Percentiles rank a stretch among this genome's conserved stretches.
Evolutionary conservation across 2,888 invertebrate species (phyloP).

Genomic region (Pycnomerus fuliginosus): DNA sequence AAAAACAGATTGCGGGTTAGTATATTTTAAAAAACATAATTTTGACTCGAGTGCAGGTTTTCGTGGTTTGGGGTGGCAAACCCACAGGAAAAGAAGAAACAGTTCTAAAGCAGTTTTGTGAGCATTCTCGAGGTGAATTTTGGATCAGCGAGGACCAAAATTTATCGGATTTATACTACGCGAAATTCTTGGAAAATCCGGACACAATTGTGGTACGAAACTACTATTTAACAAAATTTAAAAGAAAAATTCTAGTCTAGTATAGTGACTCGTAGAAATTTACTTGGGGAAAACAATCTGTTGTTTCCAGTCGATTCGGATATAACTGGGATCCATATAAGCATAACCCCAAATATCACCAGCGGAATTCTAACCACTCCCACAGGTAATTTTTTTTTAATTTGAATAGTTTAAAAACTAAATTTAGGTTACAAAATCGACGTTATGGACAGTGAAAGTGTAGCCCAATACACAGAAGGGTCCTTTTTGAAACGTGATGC

Average conservation of each 20-base stretch:
- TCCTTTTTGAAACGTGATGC: conserved; percentile 33
- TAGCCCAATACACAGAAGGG: conserved; percentile 53
- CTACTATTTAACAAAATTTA: neutral
- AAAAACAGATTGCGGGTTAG: conserved; percentile 10
- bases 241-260: conserved; percentile 26
- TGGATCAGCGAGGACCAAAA: conserved; percentile 38
- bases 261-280: conserved; percentile 28
- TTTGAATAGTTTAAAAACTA: too few species aligned
- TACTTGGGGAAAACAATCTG: conserved; percentile 37
- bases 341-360: conserved; percentile 29
- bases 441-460: conserved; percentile 54
- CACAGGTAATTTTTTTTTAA: conserved; percentile 33
- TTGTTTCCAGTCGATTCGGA: conserved; percentile 52
- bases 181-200: conserved; percentile 20
- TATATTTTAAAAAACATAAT: neutral
- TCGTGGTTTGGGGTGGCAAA: conserved; percentile 51
- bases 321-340: conserved; percentile 39
- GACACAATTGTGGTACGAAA: conserved; percentile 5
- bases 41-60: conserved; percentile 45
- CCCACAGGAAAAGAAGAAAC: conserved; percentile 50
- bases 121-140: conserved; percentile 54
- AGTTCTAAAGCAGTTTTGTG: conserved; percentile 52
- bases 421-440: conserved; percentile 57
- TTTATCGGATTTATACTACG: too few species aligned
- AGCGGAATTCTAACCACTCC: conserved; percentile 34